Evolutionary conservation across 2,113 vertebrate genomes (phyloP), one percentile per base, ranked within the genome.

Genomic region (Passer domesticus): DNA sequence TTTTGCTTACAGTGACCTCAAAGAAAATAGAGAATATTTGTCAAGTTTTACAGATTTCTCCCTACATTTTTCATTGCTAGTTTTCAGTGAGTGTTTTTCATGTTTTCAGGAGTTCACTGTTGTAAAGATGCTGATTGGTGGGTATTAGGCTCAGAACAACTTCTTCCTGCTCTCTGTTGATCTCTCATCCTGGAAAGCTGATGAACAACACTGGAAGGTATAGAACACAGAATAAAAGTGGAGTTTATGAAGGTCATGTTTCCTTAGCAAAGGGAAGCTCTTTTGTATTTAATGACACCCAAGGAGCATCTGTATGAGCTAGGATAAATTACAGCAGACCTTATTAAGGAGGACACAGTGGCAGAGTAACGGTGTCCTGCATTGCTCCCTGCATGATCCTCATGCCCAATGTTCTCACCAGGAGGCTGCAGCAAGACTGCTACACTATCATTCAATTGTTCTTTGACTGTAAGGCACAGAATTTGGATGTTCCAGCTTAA

Each of bases 21-120:
- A 63, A 83, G 43, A 56, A 80, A 90, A 64, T 55, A 86, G 47
- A 14, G 47, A 74, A 41, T 80, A 81, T 67, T 88, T 93, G 25
- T 70, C 59, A 94, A 50, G 13, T 23, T 63, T 80, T 92, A 53
- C 20, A 56, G 52, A 52, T 75, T 77, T 69, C 25, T 66, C 7
- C 4, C 33, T 30, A 9, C 44, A 20, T 55, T 94, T 67, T 56
- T 91, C 4, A 0, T 35, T 78, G 43, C 19, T 72, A 8, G 67
- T 80, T 88, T 95, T 77, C 56, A 59, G 27, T 39, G 31, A 80
- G 39, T 3, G 3, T 55, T 86, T 86, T 66, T 55, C 55, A 35
- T 27, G n/a, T 30, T 70, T 90, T 86, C 43, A 43, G 30, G 47
- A 59, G 14, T 35, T 91, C 56, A 43, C 37, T 81, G 59, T 22